Base-by-base conservation (phyloP, 2,113 vertebrate species). In the Azemiops feae region DNA sequence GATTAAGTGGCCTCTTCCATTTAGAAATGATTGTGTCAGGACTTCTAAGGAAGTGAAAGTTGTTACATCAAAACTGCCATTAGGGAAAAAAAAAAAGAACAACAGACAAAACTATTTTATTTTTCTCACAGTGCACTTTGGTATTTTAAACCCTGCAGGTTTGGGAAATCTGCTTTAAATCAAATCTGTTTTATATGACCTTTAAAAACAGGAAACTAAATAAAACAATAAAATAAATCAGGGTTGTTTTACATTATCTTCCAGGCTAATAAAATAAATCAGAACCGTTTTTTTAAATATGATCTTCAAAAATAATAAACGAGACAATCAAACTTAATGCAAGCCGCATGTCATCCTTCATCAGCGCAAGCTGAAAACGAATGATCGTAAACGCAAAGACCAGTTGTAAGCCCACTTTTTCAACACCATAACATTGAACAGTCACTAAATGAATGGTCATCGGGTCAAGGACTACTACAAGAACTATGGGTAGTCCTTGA, bases 21-120 rank as follows among this genome's bases (percentile, higher is more conserved):
- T 3, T 20, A 53, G 45, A n/a, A 64, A 88, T 1, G 0, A 18
- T 43, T 4, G 1, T 88, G 30, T 25, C 91, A 18, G 1, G 23
- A 12, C 34, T 25, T 47, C 58, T 57, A 47, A 43, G 45, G 22
- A 64, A 50, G 55, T 50, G 23, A 1, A 43, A 50, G 34, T 1
- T 16, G 9, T n/a, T 57, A n/a, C 16, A 16, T n/a, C 30, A 27
- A 43, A 54, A 52, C 39, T 43, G 22, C 23, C 47, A 23, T 22
- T 14, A 14, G 1, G 45, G 2, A 39, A 0, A 5, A 22, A 16
- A 45, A 16, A 3, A 2, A 7, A 43, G 8, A 34, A 50, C 1
- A 39, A 30, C n/a, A 23, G 10, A 88, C 55, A 55, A 81, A 9
- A 18, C n/a, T 34, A 57, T 89, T 81, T 22, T 22, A 89, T 43